A percentile compares a stretch with the other conserved stretches of the same genome.
These are phyloP conservation scores for Muntiacus reevesi DNA, from an alignment of 2,113 vertebrate species.

Conservation along the genomic window DNA sequence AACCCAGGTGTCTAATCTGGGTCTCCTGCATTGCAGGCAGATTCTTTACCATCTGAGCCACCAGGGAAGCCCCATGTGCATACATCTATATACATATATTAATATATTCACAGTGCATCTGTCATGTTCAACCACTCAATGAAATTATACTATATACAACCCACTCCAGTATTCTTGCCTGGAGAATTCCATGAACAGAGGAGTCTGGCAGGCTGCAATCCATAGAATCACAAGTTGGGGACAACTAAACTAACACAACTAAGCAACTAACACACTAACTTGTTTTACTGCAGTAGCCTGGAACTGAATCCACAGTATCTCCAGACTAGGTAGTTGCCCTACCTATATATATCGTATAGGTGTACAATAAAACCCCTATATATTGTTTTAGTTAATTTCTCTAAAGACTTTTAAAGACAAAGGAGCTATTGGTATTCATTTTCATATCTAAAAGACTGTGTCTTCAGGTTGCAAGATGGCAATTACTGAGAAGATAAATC, in stretches of 20 bases:
- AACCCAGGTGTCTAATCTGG: neutral
- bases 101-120: neutral
- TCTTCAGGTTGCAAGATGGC: neutral
- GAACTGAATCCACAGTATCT: neutral
- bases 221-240: neutral
- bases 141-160: neutral
- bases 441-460: neutral
- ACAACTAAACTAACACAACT: neutral
- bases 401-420: neutral
- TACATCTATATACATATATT: neutral
- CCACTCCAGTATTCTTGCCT: neutral
- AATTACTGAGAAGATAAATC: neutral
- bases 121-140: neutral
- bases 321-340: neutral
- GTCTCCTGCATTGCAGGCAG: neutral
- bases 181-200: neutral
- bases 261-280: neutral
- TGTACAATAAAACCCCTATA: neutral
- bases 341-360: no score
- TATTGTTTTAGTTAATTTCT: slow-evolving; percentile 8
- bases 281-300: neutral
- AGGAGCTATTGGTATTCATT: neutral
- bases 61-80: neutral
- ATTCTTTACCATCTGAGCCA: neutral
- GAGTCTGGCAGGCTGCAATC: neutral